A percentile compares a stretch with the other conserved stretches of the same genome.
These are phyloP conservation scores for Eristalis intricaria DNA, from an alignment of 2,888 invertebrate genomes.

Conservation along the genomic window DNA sequence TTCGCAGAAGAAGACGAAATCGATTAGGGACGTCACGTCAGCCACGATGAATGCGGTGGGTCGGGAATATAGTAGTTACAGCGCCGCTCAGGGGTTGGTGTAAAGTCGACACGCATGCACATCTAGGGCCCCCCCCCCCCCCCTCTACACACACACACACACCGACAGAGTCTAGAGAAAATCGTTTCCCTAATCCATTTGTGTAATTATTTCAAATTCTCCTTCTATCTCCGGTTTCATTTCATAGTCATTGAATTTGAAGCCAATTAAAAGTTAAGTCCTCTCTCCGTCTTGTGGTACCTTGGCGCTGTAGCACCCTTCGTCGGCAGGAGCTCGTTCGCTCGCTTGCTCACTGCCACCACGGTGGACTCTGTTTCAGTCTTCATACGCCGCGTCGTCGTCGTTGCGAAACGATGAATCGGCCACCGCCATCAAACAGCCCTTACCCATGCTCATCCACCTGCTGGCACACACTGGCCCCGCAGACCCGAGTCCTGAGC, in stretches of 20 bases:
- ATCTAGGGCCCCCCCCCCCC: not conserved
- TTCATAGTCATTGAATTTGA: slow-evolving; percentile 72
- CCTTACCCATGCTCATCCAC: slow-evolving; percentile 38
- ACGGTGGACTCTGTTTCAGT: slow-evolving; percentile 6
- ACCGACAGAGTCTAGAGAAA: slow-evolving; percentile 19
- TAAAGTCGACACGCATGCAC: slow-evolving; percentile 29
- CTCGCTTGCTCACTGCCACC: not conserved
- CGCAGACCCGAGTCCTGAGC: not conserved
- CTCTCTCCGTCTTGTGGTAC: slow-evolving; percentile 38
- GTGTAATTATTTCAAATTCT: slow-evolving; percentile 72
- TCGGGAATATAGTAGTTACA: not conserved
- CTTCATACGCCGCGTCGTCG: slow-evolving; percentile 46
- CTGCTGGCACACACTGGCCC: slow-evolving; percentile 5
- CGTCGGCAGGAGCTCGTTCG: slow-evolving; percentile 9
- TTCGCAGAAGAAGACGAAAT: slow-evolving; percentile 19
- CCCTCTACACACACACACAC: not conserved
- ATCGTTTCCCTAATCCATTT: slow-evolving; percentile 71
- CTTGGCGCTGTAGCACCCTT: not conserved
- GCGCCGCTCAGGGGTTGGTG: not conserved
- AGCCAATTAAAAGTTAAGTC: slow-evolving; percentile 72
- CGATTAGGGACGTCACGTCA: slow-evolving; percentile 42
- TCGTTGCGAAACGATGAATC: slow-evolving; percentile 35
- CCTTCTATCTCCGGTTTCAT: slow-evolving; percentile 72
- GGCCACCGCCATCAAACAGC: slow-evolving; percentile 57
- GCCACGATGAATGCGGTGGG: not conserved